Evolutionary conservation across 2,113 vertebrate species (phyloP).

Genomic region (Chloroceryle aenea): DNA sequence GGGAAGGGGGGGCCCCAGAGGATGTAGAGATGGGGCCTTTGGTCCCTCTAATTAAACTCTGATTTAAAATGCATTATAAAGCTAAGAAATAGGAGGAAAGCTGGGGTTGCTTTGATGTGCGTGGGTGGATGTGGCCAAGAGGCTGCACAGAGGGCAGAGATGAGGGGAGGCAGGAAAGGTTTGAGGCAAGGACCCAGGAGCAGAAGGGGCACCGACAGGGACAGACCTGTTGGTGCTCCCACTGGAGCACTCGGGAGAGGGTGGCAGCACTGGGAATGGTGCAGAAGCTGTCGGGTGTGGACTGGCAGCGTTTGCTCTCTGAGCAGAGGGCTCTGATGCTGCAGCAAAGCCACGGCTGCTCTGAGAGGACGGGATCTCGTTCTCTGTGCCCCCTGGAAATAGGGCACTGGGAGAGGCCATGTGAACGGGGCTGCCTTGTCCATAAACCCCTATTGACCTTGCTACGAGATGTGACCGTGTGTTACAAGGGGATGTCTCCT

Average conservation of each 20-base stretch:
- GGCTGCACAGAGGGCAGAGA: not conserved
- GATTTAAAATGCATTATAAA: not conserved
- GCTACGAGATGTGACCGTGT: accelerated
- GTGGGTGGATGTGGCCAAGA: not conserved
- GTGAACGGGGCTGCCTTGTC: accelerated
- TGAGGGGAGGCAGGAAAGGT: too few species aligned
- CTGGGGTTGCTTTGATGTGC: not conserved
- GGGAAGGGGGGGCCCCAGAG: not conserved
- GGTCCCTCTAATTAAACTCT: slow-evolving; percentile 22
- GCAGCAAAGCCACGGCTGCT: not conserved
- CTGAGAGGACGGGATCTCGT: accelerated
- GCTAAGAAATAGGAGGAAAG: not conserved
- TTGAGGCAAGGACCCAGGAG: not conserved
- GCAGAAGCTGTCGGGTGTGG: accelerated
- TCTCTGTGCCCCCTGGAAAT: accelerated
- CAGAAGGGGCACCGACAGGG: accelerated
- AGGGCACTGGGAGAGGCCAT: accelerated
- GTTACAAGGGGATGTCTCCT: not conserved
- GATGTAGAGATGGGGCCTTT: not conserved
- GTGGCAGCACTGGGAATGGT: accelerated
- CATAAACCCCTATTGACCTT: accelerated
- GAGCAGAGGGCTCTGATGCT: not conserved
- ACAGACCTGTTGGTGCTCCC: accelerated
- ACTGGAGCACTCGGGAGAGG: accelerated
- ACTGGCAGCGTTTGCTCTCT: accelerated